Base-by-base conservation (phyloP, 2,797 vertebrate genomes). In the Lophotriccus pileatus region DNA sequence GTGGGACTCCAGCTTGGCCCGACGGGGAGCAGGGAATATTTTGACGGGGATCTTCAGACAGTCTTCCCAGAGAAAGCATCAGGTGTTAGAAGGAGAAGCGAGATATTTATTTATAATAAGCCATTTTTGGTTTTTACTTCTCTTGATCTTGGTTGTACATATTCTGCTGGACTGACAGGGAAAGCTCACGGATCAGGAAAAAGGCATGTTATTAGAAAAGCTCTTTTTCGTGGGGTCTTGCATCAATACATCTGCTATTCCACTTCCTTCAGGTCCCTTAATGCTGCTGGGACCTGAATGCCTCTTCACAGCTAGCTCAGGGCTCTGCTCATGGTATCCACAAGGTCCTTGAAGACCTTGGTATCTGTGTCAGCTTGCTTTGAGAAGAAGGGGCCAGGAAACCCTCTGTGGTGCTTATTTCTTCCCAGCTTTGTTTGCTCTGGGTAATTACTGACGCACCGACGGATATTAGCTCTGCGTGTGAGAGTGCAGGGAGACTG, bases 381-480 rank as follows among this genome's bases (percentile, higher is more conserved):
- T 14, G 60, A 62, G 78, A 59, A 47, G 20, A 70, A 89, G 27
- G 28, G 50, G 74, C 19, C 46, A 68, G 32, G 25, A 86, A 52
- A 4, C 10, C 1, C 70, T 56, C 59, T 23, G 44, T 3, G 2
- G 53, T 46, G 34, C 58, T 83, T 28, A 1, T 80, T 85, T 77
- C 92, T 72, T 77, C 60, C 58, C 72, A 85, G 60, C 19, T 82
- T 92, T 89, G 52, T 92, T 95, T 92, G 78, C 64, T 89, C 41
- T 64, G 58, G 34, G 49, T 87, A 64, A 90, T 87, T 89, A 63
- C 8, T 24, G 67, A 6, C 1, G 9, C 82, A 78, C 75, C 32
- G 30, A 68, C 83, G 64, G 64, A 53, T 43, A 44, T 90, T 64
- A 68, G 47, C 60, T 53, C 64, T 44, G 60, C 11, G 22, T 37